Evolutionary conservation across 2,113 vertebrate species (phyloP).

Genomic region (Bujurquina vittata): DNA sequence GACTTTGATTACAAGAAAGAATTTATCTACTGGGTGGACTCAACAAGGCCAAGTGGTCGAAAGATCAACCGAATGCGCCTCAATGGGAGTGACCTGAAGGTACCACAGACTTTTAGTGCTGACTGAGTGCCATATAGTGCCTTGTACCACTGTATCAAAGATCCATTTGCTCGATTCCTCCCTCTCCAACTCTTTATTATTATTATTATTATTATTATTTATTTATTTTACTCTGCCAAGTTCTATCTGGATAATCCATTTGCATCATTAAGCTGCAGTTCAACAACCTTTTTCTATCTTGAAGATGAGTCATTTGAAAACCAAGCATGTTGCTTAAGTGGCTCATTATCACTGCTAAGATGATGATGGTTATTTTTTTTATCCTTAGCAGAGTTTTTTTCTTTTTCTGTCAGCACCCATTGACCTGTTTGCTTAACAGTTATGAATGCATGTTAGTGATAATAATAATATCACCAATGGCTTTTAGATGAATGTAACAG

Average conservation of each 20-base stretch:
- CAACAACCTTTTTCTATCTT: not conserved
- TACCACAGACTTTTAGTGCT: conserved; percentile 54
- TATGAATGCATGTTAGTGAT: conserved; percentile 4
- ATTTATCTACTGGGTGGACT: conserved; percentile 98
- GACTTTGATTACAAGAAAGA: conserved; percentile 99
- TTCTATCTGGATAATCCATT: not conserved
- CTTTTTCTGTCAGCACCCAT: conserved; percentile 12
- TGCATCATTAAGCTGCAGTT: not conserved
- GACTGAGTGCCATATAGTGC: not conserved
- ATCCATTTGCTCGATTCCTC: not conserved
- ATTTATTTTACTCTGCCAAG: not conserved
- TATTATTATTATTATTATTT: not conserved
- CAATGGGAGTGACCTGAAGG: conserved; percentile 97
- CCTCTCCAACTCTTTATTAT: not conserved
- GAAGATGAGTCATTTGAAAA: not conserved
- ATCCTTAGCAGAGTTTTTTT: conserved; percentile 33
- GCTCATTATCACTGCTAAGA: conserved; percentile 17
- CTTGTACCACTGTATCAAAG: not conserved
- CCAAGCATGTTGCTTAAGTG: not conserved
- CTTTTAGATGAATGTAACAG: conserved; percentile 28
- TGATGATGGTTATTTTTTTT: conserved; percentile 4
- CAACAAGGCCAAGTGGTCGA: conserved; percentile 93
- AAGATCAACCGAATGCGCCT: conserved; percentile 96
- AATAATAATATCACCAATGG: conserved; percentile 20
- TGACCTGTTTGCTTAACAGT: conserved; percentile 9